Conservation (phyloP, 2,113 vertebrate species). For the Cygnus buccinator region DNA sequence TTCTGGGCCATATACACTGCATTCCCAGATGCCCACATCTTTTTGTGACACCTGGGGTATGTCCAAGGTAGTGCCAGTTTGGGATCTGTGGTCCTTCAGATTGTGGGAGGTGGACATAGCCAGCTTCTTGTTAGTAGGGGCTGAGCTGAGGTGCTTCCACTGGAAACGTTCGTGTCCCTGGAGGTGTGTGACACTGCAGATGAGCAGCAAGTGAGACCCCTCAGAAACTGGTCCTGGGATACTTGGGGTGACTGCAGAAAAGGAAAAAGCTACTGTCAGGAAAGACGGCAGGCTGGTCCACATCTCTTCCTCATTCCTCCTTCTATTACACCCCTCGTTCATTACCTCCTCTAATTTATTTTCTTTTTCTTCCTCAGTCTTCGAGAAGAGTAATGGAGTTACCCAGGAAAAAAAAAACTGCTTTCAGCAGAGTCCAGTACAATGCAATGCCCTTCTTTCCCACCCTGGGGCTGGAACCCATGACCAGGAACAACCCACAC, state of each 20-base stretch:
- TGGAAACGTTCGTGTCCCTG: constrained; percentile 58
- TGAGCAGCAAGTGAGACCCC: constrained; percentile 29
- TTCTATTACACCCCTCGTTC: not conserved
- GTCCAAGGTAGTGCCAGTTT: not conserved
- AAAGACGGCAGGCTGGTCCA: not conserved
- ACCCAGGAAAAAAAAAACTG: not conserved
- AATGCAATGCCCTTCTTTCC: not conserved
- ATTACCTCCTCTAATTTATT: not conserved
- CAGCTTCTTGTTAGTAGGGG: not conserved
- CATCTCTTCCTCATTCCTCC: not conserved
- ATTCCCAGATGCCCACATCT: constrained; percentile 58
- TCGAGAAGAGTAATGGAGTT: not conserved
- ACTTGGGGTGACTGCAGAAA: constrained; percentile 24
- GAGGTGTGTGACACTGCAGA: constrained; percentile 29
- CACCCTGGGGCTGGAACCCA: fast-evolving
- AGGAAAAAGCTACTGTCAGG: not conserved
- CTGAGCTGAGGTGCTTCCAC: constrained; percentile 46
- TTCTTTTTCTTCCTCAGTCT: not conserved
- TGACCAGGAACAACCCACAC: not conserved
- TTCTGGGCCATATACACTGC: constrained; percentile 43
- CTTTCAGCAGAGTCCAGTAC: not conserved
- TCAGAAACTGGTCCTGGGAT: constrained; percentile 41
- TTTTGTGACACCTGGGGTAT: constrained; percentile 42
- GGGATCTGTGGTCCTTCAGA: not conserved
- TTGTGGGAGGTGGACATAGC: not conserved